These are phyloP conservation scores for Drosophila cracens DNA, from an alignment of 2,888 invertebrate genomes.

Conservation along the genomic window DNA sequence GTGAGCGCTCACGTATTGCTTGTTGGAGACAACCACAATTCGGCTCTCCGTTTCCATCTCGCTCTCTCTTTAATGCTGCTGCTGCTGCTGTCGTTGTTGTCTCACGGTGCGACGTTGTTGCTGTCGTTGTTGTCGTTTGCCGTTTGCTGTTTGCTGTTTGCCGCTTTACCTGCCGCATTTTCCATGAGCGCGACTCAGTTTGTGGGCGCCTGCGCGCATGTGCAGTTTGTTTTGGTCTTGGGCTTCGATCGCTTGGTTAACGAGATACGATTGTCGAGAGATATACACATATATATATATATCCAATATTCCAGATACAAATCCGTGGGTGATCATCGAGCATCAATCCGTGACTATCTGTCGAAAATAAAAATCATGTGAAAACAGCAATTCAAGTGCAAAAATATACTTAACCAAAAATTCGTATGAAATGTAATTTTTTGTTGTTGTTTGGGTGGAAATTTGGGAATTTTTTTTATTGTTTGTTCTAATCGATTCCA, in stretches of 20 bases:
- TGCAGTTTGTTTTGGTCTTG: slow-evolving; percentile 71
- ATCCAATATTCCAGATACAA: slow-evolving; percentile 13
- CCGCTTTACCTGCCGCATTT: slow-evolving; percentile 72
- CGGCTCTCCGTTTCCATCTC: slow-evolving; percentile 6
- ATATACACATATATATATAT: neutral
- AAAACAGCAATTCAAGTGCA: slow-evolving; percentile 31
- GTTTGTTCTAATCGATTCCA: neutral
- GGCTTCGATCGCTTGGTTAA: slow-evolving; percentile 42
- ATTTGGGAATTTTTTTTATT: neutral
- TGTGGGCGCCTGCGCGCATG: slow-evolving; percentile 80
- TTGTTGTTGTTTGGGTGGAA: slow-evolving; percentile 36
- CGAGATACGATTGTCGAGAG: slow-evolving; percentile 24
- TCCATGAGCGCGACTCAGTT: slow-evolving; percentile 68
- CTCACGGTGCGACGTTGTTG: slow-evolving; percentile 33
- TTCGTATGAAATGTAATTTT: neutral
- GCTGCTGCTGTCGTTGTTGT: slow-evolving; percentile 19
- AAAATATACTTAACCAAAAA: slow-evolving; percentile 9
- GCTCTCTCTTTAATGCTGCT: slow-evolving; percentile 8
- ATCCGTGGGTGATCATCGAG: slow-evolving; percentile 31
- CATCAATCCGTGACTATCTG: slow-evolving; percentile 14
- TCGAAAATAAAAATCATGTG: slow-evolving; percentile 34
- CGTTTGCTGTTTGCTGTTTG: slow-evolving; percentile 22
- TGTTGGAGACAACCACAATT: slow-evolving; percentile 33
- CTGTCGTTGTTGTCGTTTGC: neutral
- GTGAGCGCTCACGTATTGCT: slow-evolving; percentile 58